Percentiles rank a stretch among this genome's conserved stretches.
Evolutionary conservation across 2,797 vertebrate species (phyloP).

Genomic region (Coreius guichenoti): DNA sequence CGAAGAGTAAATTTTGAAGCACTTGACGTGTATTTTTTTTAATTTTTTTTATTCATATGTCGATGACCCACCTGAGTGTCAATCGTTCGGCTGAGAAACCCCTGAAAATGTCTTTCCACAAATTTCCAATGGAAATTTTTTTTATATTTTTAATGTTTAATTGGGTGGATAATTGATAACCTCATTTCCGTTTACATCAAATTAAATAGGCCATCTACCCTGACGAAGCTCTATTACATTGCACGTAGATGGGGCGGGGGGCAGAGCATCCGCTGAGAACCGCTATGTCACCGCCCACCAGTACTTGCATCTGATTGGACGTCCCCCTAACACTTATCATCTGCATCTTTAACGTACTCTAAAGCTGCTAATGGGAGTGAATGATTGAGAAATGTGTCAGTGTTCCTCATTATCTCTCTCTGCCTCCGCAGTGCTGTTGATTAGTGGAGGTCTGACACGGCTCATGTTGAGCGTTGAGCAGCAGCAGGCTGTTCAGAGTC

Average conservation of each 20-base stretch:
- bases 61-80: background rate
- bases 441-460: slow-evolving; percentile 43
- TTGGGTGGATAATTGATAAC: slow-evolving; percentile 12
- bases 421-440: slow-evolving; percentile 34
- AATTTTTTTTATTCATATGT: background rate
- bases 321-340: background rate
- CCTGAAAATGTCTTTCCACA: background rate
- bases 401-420: slow-evolving; percentile 36
- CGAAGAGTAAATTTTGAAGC: background rate
- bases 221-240: background rate
- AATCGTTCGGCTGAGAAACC: background rate
- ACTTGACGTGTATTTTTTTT: background rate
- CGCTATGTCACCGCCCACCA: background rate
- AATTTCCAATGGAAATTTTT: slow-evolving; percentile 16
- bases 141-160: slow-evolving; percentile 2
- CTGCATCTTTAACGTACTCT: slow-evolving; percentile 31
- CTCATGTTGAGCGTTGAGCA: slow-evolving; percentile 31
- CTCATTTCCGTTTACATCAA: slow-evolving; percentile 11
- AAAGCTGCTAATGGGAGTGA: slow-evolving; percentile 25
- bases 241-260: background rate
- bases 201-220: slow-evolving; percentile 17
- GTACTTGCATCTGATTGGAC: slow-evolving; percentile 11
- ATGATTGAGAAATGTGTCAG: slow-evolving; percentile 49
- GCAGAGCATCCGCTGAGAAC: background rate
- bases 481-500: slow-evolving; percentile 43